Conservation (phyloP, 1,140 invertebrate genomes). For the Ostrea denselamellosa region DNA sequence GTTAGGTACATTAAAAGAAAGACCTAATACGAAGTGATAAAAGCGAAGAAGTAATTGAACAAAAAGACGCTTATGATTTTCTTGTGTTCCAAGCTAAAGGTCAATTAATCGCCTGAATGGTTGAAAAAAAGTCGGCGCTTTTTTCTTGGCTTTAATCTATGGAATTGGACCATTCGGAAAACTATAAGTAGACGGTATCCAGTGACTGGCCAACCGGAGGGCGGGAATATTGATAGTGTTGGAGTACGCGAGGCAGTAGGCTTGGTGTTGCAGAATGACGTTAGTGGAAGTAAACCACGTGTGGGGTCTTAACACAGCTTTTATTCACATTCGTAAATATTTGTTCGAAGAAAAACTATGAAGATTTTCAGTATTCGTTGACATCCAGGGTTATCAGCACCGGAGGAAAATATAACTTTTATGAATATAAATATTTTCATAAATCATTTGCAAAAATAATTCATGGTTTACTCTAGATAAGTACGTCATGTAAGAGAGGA, state of each 20-base stretch:
- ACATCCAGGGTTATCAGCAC: conserved; percentile 16
- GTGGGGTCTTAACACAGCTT: conserved; percentile 7
- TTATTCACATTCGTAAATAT: conserved; percentile 44
- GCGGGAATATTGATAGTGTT: not conserved
- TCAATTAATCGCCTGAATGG: conserved; percentile 34
- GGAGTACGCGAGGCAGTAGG: conserved; percentile 13
- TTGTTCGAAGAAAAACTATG: conserved; percentile 42
- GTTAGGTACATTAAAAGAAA: not conserved
- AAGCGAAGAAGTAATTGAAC: conserved; percentile 9
- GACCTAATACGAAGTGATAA: not conserved
- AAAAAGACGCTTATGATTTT: not conserved
- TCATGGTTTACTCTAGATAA: conserved; percentile 36
- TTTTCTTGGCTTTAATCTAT: conserved; percentile 23
- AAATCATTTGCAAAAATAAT: conserved; percentile 32
- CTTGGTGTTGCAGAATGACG: conserved; percentile 13
- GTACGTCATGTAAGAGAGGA: not conserved
- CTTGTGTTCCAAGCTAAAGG: not conserved
- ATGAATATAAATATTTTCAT: conserved; percentile 39
- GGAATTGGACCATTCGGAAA: conserved; percentile 4
- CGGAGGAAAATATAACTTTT: conserved; percentile 32
- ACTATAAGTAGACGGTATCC: not conserved
- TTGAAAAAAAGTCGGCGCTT: not conserved
- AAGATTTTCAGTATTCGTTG: conserved; percentile 39
- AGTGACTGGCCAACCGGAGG: not conserved
- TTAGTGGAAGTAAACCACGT: not conserved